phyloP scores from a whole-genome alignment of 2,113 vertebrate genomes.

The Orthochromis indermauri region DNA sequence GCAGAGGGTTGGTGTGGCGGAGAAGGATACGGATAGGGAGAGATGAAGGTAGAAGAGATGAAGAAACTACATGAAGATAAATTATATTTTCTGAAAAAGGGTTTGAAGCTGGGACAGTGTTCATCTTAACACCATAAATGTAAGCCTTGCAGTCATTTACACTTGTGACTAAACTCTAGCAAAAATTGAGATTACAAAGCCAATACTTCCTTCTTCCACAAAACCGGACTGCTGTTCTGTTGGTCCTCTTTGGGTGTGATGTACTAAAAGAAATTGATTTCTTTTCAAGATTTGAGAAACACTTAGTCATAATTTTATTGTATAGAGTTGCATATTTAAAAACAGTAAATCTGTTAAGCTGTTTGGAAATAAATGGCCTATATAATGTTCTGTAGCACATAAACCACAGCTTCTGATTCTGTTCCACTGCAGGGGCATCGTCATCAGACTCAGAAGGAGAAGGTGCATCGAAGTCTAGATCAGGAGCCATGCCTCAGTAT shows the following conservation, averaged over 20 bases:
- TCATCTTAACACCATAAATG: not conserved
- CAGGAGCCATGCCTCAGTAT: constrained; percentile 93
- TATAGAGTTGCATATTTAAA: not conserved
- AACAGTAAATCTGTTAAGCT: not conserved
- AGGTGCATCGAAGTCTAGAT: constrained; percentile 76
- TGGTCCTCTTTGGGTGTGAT: accelerated
- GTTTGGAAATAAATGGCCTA: not conserved
- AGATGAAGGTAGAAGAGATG: not conserved
- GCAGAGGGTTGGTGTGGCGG: not conserved
- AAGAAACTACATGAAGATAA: not conserved
- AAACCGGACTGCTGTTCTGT: not conserved
- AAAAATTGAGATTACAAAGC: not conserved
- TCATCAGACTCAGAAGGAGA: constrained; percentile 94
- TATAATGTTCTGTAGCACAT: not conserved
- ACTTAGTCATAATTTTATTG: not conserved
- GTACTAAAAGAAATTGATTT: not conserved
- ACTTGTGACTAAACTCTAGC: not conserved
- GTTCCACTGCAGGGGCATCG: constrained; percentile 75
- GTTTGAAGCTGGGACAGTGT: not conserved
- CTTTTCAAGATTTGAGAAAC: not conserved
- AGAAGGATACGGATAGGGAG: not conserved
- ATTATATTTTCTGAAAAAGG: not conserved
- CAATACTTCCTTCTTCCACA: not conserved
- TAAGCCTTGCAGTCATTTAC: not conserved
- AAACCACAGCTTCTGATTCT: not conserved